These are phyloP conservation scores for Dermolepida albohirtum DNA, from an alignment of 2,888 invertebrate genomes.

Conservation along the genomic window DNA sequence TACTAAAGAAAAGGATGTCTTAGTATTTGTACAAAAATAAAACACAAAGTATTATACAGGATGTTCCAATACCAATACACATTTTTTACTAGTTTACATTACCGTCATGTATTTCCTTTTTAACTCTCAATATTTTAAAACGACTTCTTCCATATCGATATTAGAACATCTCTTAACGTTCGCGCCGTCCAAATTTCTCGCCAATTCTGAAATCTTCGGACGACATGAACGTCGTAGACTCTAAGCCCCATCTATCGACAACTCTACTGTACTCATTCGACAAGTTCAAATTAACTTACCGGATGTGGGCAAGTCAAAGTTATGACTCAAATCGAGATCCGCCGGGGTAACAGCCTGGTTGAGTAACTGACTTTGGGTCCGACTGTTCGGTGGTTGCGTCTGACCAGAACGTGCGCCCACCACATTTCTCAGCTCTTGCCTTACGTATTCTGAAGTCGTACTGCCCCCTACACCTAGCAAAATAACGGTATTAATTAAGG, in stretches of 20 bases:
- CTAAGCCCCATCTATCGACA: no score
- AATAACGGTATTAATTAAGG: not conserved
- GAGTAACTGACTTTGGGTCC: slow-evolving; percentile 47
- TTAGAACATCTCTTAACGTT: no score
- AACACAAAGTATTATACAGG: slow-evolving; percentile 1
- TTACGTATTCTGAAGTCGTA: slow-evolving; percentile 85
- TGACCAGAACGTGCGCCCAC: slow-evolving; percentile 83
- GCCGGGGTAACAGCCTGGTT: slow-evolving; percentile 61
- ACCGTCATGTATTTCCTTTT: no score
- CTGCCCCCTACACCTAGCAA: slow-evolving; percentile 67
- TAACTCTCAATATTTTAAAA: no score
- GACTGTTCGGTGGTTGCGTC: slow-evolving; percentile 61
- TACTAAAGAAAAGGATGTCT: not conserved
- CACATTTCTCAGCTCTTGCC: slow-evolving; percentile 89
- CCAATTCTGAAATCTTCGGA: no score
- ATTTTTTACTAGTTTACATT: no score
- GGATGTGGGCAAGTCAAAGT: slow-evolving; percentile 75
- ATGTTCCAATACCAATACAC: no score
- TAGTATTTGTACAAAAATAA: slow-evolving; percentile 22
- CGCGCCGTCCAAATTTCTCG: no score
- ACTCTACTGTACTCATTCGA: no score
- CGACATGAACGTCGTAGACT: no score
- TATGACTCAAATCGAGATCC: slow-evolving; percentile 78
- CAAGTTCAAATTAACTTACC: slow-evolving; percentile 64
- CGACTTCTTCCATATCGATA: no score